Evolutionary conservation across 2,113 vertebrate genomes (phyloP), one percentile per base, ranked within the genome.

Genomic region (Tiliqua scincoides): DNA sequence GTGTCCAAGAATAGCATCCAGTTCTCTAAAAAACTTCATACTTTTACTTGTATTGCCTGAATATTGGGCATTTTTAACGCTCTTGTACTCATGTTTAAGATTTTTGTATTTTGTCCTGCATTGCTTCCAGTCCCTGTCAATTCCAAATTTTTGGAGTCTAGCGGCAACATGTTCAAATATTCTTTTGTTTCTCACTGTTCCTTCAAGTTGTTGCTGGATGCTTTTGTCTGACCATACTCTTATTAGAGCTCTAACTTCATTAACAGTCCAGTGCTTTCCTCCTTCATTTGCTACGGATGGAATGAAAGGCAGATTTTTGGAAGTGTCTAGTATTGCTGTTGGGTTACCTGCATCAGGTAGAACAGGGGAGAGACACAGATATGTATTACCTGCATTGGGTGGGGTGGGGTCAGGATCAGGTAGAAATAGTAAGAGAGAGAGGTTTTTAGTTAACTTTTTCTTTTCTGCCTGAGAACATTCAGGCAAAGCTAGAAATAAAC

Each of bases 21-120:
- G 91, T 93, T 98, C 97, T 21, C 95, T 94, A 75, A 98, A 98
- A 95, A 98, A 98, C 94, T 97, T 98, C 98, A 98, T 98, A 65
- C 94, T 97, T 89, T 95, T 98, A 37, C 95, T 95, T 0, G 96
- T 95, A 79, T 94, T 95, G 48, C 96, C 96, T 30, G 92, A 86
- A 37, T 94, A 95, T 35, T 96, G 96, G 43, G 97, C 95, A 54
- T 91, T 97, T 90, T 95, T 97, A 21, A 97, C 94, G 2, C 94
- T 98, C 92, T 98, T 98, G 92, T 98, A 98, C 94, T 99, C 97
- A 5, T 99, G 98, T 85, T 98, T 98, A 82, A 98, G 92, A 93
- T 98, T 99, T 95, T 99, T 98, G 84, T 98, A 98, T 85, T 99
- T 99, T 54, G 98, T 99, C n/a, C 98, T 97, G 87, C 98, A 98